Evolutionary conservation across 53 echinoderm and acorn worm species (phyloP).

Genomic region (Zoroaster sp.): DNA sequence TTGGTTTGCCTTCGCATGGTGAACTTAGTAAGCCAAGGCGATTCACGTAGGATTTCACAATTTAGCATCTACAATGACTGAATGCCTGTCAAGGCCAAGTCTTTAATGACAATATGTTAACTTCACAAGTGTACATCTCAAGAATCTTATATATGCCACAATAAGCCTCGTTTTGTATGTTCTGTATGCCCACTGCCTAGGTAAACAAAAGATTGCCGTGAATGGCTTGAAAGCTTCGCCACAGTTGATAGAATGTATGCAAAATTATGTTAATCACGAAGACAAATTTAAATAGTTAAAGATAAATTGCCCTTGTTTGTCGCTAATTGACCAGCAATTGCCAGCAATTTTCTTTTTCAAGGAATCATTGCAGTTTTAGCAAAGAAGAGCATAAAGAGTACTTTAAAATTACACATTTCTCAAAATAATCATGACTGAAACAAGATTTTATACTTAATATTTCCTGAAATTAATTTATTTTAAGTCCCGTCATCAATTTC

Average conservation of each 20-base stretch:
- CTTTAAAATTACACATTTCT: too few relatives aligned
- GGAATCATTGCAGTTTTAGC: too few relatives aligned
- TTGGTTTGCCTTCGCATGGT: neutral
- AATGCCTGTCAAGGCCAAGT: constrained; percentile 16
- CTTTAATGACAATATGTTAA: neutral
- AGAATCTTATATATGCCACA: neutral
- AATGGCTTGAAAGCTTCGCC: neutral
- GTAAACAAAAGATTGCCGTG: neutral
- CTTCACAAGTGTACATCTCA: neutral
- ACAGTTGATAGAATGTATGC: neutral
- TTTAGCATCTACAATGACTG: neutral
- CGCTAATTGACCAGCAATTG: too few relatives aligned
- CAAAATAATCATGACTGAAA: too few relatives aligned
- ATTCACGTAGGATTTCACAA: neutral
- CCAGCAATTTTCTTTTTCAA: too few relatives aligned
- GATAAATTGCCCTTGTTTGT: too few relatives aligned
- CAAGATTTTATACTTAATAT: too few relatives aligned
- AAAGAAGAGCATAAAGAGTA: too few relatives aligned
- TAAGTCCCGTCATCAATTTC: too few relatives aligned
- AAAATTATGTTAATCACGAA: neutral
- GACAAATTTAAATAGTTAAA: too few relatives aligned
- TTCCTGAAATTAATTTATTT: too few relatives aligned
- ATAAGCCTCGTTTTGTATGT: neutral
- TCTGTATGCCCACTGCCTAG: neutral
- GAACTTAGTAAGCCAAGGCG: neutral